Evolutionary conservation across 2,113 vertebrate genomes (phyloP), one percentile per base, ranked within the genome.

Genomic region (Zapornia atra): DNA sequence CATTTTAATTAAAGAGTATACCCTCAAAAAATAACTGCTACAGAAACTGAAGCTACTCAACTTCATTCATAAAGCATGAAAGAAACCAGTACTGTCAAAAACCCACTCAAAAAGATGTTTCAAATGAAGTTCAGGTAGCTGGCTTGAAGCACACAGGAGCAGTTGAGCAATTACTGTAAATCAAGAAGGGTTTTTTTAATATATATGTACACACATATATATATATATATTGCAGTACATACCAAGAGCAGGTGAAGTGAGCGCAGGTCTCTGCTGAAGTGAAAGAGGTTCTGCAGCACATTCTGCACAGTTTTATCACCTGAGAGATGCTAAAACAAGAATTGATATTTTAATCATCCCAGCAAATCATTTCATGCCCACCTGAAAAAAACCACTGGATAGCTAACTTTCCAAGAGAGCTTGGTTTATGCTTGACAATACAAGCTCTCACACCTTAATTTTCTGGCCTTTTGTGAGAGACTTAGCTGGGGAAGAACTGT

Each of bases 241-340:
- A 99, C 99, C 99, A 99, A 84, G 3, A 99, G 94, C 93, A 92
- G 69, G 18, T 99, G 98, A 84, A 99, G 96, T 0, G 99, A 99
- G 24, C 99, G 98, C 70, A 99, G 97, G 60, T 99, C 99, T 96
- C 98, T 99, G 90, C 96, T 98, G 90, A 96, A 87, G 88, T 98
- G 98, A 61, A 98, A 99, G 42, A 99, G 98, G 56, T 97, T 98
- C 92, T 94, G 98, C 60, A 99, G 92, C 78, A 98, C 83, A 1
- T 98, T 99, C 88, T 95, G 95, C 19, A 98, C 98, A 0, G 95
- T 94, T 90, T 96, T 98, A 77, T 99, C 98, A 92, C 98, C 98
- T 66, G 98, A 98, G 17, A 99, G 97, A 70, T 46, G 88, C 99
- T 99, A 26, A 34, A 63, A 24, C 73, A 48, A 2, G 7, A 21